A percentile compares a stretch with the other conserved stretches of the same genome.
Conservation (phyloP, 1,140 invertebrate species). For the Melitaea cinxia region DNA sequence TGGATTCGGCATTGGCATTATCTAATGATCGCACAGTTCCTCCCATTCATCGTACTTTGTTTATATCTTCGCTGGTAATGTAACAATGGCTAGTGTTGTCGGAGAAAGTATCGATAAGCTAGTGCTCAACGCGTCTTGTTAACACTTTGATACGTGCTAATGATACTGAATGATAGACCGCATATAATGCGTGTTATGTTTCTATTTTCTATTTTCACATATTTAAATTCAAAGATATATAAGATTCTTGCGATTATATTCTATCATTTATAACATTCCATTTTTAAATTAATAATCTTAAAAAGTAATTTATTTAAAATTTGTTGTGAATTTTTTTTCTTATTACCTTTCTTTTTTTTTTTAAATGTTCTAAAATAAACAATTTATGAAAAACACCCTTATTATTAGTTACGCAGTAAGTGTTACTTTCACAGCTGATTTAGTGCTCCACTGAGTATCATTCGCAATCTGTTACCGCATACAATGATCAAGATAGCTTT, state of each 20-base stretch:
- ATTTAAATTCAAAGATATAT: not conserved
- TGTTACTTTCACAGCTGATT: slow-evolving; percentile 21
- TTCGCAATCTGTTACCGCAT: slow-evolving; percentile 25
- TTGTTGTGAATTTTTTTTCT: no score
- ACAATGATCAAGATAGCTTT: slow-evolving; percentile 33
- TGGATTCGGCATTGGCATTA: slow-evolving; percentile 73
- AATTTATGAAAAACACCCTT: not conserved
- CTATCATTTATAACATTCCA: no score
- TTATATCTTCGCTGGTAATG: slow-evolving; percentile 41
- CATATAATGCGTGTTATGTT: no score
- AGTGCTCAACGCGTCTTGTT: slow-evolving; percentile 34
- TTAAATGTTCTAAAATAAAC: not conserved
- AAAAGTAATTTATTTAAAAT: no score
- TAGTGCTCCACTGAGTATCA: slow-evolving; percentile 12
- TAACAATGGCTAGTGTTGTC: slow-evolving; percentile 48
- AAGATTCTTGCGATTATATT: no score
- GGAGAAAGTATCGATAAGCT: slow-evolving; percentile 48
- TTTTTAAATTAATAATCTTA: no score
- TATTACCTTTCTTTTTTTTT: not conserved
- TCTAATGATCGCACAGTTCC: slow-evolving; percentile 72
- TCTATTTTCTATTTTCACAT: not conserved
- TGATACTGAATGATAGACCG: slow-evolving; percentile 9
- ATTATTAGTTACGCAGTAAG: slow-evolving; percentile 28
- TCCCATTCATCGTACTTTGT: slow-evolving; percentile 64
- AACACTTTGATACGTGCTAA: slow-evolving; percentile 18